These are phyloP conservation scores for Sepiola atlantica DNA, from an alignment of 2,888 invertebrate species.

Conservation along the genomic window DNA sequence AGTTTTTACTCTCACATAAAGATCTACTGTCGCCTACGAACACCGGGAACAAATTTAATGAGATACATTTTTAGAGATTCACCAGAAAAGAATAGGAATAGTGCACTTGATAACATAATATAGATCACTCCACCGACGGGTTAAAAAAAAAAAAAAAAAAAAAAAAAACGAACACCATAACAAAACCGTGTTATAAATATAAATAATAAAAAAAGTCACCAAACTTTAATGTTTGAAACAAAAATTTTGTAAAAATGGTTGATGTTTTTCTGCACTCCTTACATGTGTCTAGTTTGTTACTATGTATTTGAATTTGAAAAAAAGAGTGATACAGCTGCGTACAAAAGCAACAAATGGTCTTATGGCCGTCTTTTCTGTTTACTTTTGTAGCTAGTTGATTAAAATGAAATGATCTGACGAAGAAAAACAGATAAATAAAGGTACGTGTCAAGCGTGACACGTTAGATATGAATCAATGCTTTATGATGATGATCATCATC, in stretches of 20 bases:
- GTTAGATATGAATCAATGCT: too few species aligned
- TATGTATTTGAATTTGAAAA: background rate
- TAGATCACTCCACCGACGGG: background rate
- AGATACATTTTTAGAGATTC: too few species aligned
- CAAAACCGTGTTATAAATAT: background rate
- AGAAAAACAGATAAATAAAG: too few species aligned
- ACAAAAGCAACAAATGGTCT: background rate
- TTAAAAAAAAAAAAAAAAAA: too few species aligned
- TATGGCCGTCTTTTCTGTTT: constrained; percentile 32
- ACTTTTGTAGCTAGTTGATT: too few species aligned
- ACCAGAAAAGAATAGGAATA: too few species aligned
- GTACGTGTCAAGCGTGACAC: too few species aligned
- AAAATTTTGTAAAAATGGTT: background rate
- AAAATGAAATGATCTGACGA: too few species aligned
- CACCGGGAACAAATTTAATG: too few species aligned
- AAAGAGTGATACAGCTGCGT: background rate
- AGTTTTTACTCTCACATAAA: too few species aligned
- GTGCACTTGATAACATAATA: background rate
- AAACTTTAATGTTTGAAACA: background rate
- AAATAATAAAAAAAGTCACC: background rate
- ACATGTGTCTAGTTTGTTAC: background rate
- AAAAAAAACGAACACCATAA: constrained; percentile 13
- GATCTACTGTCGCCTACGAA: too few species aligned
- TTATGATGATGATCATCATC: too few species aligned
- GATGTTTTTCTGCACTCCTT: constrained; percentile 10